Evolutionary conservation across 2,888 invertebrate genomes (phyloP), one percentile per base, ranked within the genome.

Genomic region (Agonopterix arenella): DNA sequence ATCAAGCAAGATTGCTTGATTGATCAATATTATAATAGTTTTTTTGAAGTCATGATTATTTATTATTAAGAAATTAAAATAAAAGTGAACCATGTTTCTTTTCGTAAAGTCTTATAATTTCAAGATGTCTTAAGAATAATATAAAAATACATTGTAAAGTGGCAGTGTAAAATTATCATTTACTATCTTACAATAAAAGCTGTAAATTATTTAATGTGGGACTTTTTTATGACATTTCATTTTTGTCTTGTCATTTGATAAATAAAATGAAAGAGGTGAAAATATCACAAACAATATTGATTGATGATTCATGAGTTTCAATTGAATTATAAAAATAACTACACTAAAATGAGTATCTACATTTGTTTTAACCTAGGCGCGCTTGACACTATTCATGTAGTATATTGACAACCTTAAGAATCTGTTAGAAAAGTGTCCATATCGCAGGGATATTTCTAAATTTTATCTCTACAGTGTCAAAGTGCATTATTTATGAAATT

Each of bases 161-260:
- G 86, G 86, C 86, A 86, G 86, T 86, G 86, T 81, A 82, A 59
- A 75, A 70, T 70, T 11, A 72, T 44, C 38, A 50, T 71, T 70
- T 70, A 67, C 64, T 66, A 73, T 72, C 66, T 70, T 71, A 76
- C 53, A 71, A 71, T 77, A 79, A 74, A 54, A 75, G 70, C 64
- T 68, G 63, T 66, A 67, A 63, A 66, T 63, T 65, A 64, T 68
- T 64, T 69, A 59, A 66, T 59, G 61, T 68, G 59, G 62, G 68
- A 64, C 60, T 66, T 59, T 64, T 62, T 68, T 62, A 73, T 69
- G 11, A 36, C 43, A 46, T 46, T 47, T 43, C n/a, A 43, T 11
- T 36, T 16, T 44, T 47, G 36, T 42, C 45, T 7, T 28, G 28
- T 28, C 40, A n/a, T 43, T 43, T 11, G 43, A 8, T 13, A 43